phyloP scores from a whole-genome alignment of 2,888 invertebrate genomes.

The Synergus gifuensis region DNA sequence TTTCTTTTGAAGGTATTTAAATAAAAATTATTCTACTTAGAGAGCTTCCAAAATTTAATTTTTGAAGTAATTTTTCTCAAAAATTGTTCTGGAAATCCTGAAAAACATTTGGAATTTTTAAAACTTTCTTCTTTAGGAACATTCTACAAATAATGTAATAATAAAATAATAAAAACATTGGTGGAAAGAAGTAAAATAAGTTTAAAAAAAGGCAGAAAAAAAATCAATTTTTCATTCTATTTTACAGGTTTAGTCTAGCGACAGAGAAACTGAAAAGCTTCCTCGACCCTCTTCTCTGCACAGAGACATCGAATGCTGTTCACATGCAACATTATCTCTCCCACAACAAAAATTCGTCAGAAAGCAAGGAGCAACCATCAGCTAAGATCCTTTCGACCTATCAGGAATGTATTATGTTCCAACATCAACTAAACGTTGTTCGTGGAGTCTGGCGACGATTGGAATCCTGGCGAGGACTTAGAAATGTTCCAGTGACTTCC shows the following conservation, averaged over 20 bases:
- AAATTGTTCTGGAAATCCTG: too few species aligned
- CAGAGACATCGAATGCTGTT: conserved; percentile 89
- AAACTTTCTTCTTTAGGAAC: too few species aligned
- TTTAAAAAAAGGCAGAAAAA: too few species aligned
- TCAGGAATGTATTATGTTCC: conserved; percentile 91
- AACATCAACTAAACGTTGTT: conserved; percentile 93
- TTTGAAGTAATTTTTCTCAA: too few species aligned
- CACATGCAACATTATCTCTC: conserved; percentile 91
- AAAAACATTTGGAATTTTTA: too few species aligned
- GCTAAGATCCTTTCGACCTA: conserved; percentile 81
- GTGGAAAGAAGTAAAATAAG: too few species aligned
- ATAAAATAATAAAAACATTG: too few species aligned
- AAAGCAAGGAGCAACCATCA: conserved; percentile 81
- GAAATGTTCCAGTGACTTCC: conserved; percentile 77
- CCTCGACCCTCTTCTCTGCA: conserved; percentile 86
- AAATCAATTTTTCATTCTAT: conserved; percentile 1
- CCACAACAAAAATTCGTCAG: conserved; percentile 78
- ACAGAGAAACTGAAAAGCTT: conserved; percentile 90
- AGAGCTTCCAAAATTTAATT: too few species aligned
- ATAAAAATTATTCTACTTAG: too few species aligned
- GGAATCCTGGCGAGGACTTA: conserved; percentile 79
- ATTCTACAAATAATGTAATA: too few species aligned
- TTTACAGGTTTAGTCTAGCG: conserved; percentile 83
- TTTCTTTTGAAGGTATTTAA: too few species aligned
- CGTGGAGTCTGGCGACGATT: conserved; percentile 87